These are phyloP conservation scores for Luperina nickerlii DNA, from an alignment of 2,888 invertebrate species.

Conservation along the genomic window DNA sequence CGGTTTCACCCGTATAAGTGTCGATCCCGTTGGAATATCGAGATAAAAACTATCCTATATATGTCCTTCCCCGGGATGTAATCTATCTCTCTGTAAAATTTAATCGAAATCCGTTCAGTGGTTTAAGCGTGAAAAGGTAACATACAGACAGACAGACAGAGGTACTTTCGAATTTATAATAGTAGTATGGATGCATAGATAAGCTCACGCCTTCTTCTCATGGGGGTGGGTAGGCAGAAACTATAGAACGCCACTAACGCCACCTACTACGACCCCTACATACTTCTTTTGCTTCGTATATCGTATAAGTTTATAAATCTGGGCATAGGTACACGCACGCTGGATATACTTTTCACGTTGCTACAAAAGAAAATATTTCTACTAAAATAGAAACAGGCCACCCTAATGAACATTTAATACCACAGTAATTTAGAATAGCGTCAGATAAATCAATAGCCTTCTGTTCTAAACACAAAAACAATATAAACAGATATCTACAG, in stretches of 20 bases:
- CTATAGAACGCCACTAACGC: background rate
- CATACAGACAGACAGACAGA: too few species aligned
- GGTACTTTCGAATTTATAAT: too few species aligned
- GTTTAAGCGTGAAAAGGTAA: too few species aligned
- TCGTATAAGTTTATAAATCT: background rate
- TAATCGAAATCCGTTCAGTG: too few species aligned
- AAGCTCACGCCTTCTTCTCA: background rate
- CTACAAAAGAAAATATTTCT: background rate
- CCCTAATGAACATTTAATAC: background rate
- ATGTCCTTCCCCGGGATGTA: too few species aligned
- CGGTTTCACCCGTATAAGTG: too few species aligned
- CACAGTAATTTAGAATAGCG: background rate
- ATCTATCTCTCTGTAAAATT: too few species aligned
- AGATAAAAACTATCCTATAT: too few species aligned
- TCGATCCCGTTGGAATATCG: too few species aligned
- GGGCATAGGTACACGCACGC: background rate
- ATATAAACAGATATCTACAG: slow-evolving; percentile 20
- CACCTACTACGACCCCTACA: background rate
- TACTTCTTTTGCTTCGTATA: background rate
- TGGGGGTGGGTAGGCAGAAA: background rate
- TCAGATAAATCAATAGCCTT: slow-evolving; percentile 7
- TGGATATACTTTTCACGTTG: background rate
- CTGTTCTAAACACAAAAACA: slow-evolving; percentile 26
- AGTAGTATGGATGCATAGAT: background rate
- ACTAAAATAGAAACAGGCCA: background rate